Base-by-base conservation (phyloP, 2,888 invertebrate species). In the Nematopogon swammerdamellus region DNA sequence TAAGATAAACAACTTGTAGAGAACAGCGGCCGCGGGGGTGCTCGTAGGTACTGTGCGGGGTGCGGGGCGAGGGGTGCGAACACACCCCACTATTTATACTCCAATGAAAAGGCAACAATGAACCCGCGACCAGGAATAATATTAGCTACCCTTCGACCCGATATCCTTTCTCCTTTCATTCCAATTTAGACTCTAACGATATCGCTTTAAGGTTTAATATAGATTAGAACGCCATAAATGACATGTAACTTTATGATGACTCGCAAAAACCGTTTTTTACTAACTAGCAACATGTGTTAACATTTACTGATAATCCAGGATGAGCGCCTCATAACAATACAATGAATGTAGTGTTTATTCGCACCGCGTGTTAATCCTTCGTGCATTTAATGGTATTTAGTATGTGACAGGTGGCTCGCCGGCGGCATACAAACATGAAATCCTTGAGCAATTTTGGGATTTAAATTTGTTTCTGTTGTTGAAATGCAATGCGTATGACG, bases 301-400 rank as follows among this genome's bases (percentile, higher is more conserved):
- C 76, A 77, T 79, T 79, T 76, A 74, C 72, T 72, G 75, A 71
- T 79, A 79, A 79, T 76, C 76, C 71, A 57, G 76, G 73, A 76
- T 77, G 77, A 77, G 76, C 79, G 77, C 77, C 72, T 77, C 74
- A 77, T 79, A 79, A 79, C 75, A 77, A 77, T 76, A 76, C 72
- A 72, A 77, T 79, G 77, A 77, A 74, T 72, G 60, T 67, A 63
- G 63, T 63, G 76, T 77, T 79, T 77, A 70, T 74, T 77, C 64
- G 71, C 65, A 57, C 73, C 77, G 70, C 76, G 68, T 79, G 77
- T 72, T 36, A 36, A 36, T 36, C 73, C 65, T 59, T 57, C n/a
- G 18, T 53, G 63, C 61, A 73, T 76, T 70, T 66, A 69, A 68
- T 64, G 61, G 60, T 61, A 63, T 70, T 76, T 74, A 72, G 63